Percentiles rank a stretch among this genome's conserved stretches.
These are phyloP conservation scores for Sphenopsis melanotis DNA, from an alignment of 2,797 vertebrate species.

Conservation along the genomic window DNA sequence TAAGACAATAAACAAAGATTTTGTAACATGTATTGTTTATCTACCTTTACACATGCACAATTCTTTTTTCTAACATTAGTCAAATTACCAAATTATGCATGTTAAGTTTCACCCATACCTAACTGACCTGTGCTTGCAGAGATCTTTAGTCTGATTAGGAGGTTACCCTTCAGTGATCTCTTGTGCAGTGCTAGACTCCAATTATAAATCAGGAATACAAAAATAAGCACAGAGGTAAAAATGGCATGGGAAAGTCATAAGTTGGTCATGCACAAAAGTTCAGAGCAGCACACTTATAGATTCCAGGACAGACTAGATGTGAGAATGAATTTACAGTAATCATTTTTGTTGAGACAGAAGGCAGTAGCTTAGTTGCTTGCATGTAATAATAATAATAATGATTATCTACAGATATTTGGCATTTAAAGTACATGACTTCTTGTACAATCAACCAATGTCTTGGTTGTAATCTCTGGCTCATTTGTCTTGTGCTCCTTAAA, in stretches of 20 bases:
- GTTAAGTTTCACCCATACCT: neutral
- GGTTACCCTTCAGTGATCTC: neutral
- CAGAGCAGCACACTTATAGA: neutral
- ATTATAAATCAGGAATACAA: neutral
- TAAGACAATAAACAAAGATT: neutral
- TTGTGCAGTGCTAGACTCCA: neutral
- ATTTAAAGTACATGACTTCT: neutral
- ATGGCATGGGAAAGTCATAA: neutral
- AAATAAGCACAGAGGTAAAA: neutral
- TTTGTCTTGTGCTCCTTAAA: neutral
- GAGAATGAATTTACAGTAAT: neutral
- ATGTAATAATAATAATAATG: neutral
- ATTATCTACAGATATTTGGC: neutral
- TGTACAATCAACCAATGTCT: fast-evolving
- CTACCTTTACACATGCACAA: neutral
- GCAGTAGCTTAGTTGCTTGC: neutral
- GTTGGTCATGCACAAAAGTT: neutral
- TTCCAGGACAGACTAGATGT: neutral
- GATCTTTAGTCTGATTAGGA: neutral
- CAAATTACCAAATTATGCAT: neutral
- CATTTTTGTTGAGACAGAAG: neutral
- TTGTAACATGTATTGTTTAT: neutral
- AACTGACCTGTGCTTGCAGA: neutral
- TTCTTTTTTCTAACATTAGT: neutral
- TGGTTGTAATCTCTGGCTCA: neutral